phyloP scores from a whole-genome alignment of 1,140 invertebrate genomes.

The Nilaparvata lugens region DNA sequence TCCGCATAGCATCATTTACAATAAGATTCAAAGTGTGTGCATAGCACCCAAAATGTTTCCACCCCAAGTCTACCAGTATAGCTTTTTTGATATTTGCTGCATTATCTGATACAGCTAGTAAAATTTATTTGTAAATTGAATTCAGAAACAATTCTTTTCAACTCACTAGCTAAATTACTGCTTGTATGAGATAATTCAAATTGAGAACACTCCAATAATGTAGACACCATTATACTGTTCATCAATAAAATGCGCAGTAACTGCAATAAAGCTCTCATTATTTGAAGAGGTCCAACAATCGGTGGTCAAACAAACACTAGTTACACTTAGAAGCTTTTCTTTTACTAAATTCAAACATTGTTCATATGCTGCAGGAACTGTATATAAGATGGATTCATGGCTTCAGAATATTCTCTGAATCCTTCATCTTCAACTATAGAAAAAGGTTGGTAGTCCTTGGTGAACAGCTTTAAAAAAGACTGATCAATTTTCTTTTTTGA shows the following conservation, averaged over 20 bases:
- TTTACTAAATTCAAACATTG: constrained; percentile 1
- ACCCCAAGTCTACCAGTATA: constrained; percentile 5
- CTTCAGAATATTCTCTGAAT: too few species aligned
- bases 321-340: neutral
- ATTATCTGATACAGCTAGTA: constrained; percentile 25
- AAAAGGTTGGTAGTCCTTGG: too few species aligned
- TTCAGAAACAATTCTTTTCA: constrained; percentile 21
- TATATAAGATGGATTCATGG: too few species aligned
- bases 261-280: constrained; percentile 18
- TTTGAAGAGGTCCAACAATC: constrained; percentile 24
- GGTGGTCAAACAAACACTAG: constrained; percentile 20
- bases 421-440: too few species aligned
- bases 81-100: constrained; percentile 21
- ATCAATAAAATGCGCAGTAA: constrained; percentile 25
- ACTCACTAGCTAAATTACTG: constrained; percentile 1
- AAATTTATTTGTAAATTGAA: constrained; percentile 27
- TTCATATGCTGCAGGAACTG: constrained; percentile 21
- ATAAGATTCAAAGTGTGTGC: constrained; percentile 22
- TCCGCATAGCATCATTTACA: constrained; percentile 11
- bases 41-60: constrained; percentile 22
- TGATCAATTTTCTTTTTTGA: too few species aligned
- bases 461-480: too few species aligned
- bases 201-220: constrained; percentile 14
- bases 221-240: constrained; percentile 16
- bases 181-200: constrained; percentile 1